Evolutionary conservation across 2,113 vertebrate genomes (phyloP).

Genomic region (Alexandromys fortis): DNA sequence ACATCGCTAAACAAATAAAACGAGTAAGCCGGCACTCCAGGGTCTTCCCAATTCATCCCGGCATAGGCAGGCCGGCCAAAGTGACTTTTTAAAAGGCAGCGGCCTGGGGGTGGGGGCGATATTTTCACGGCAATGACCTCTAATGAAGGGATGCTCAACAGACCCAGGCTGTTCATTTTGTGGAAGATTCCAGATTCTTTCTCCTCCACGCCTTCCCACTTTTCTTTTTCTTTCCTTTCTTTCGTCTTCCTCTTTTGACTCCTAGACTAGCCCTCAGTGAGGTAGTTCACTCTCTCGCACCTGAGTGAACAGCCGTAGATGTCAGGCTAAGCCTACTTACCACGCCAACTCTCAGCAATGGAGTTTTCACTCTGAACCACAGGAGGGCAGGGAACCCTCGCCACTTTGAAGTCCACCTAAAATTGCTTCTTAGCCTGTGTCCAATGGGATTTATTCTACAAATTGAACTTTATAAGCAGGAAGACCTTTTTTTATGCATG

Average conservation of each 20-base stretch:
- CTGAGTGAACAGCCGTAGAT: not conserved
- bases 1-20: conserved; percentile 42
- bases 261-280: not conserved
- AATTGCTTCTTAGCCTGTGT: not conserved
- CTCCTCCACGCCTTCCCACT: not conserved
- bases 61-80: not conserved
- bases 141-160: not conserved
- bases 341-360: not conserved
- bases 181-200: not conserved
- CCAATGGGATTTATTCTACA: not conserved
- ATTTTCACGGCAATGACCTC: not conserved
- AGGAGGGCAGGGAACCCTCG: not conserved
- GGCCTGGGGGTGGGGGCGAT: not conserved
- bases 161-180: not conserved
- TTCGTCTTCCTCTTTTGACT: rapidly evolving
- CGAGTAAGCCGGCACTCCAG: not conserved
- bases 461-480: not conserved
- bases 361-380: not conserved
- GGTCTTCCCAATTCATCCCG: not conserved
- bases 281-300: not conserved
- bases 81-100: not conserved
- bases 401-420: not conserved
- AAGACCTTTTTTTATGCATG: not conserved
- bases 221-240: too few relatives aligned
- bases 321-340: not conserved